A percentile compares a stretch with the other conserved stretches of the same genome.
Conservation (phyloP, 2,113 vertebrate genomes). For the Taurulus bubalis region DNA sequence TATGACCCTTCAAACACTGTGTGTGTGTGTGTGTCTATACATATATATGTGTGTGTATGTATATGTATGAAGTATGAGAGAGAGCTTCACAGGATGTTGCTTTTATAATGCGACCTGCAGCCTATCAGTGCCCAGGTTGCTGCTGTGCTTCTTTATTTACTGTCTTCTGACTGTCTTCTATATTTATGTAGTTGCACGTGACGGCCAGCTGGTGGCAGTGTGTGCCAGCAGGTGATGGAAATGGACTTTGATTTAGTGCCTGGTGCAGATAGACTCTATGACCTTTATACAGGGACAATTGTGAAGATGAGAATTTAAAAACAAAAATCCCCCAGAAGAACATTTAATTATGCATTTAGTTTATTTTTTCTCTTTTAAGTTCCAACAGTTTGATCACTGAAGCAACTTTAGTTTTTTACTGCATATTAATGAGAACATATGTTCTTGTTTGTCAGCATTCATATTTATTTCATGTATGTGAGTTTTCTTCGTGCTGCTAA, state of each 20-base stretch:
- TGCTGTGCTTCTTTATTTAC: constrained; percentile 2
- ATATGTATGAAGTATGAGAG: neutral
- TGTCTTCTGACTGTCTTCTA: too few species aligned
- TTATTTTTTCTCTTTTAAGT: neutral
- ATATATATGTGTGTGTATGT: too few species aligned
- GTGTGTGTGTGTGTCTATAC: too few species aligned
- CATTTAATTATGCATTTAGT: neutral
- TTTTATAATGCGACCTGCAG: neutral
- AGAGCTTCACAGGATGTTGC: neutral
- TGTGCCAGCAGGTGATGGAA: neutral
- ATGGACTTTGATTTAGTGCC: neutral
- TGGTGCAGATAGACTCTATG: neutral
- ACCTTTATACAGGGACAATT: neutral
- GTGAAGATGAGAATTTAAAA: neutral
- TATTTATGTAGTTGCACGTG: constrained; percentile 11
- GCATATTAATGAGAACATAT: neutral
- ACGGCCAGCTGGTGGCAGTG: constrained; percentile 24
- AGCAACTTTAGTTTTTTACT: neutral
- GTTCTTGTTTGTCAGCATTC: neutral
- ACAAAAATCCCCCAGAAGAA: too few species aligned
- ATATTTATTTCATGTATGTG: neutral
- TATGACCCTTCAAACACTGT: neutral
- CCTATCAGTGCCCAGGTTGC: neutral
- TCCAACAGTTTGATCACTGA: neutral
- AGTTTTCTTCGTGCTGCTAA: neutral